Percentiles rank a stretch among this genome's conserved stretches.
phyloP scores from a whole-genome alignment of 2,888 invertebrate species.

The Catocala sponsa region DNA sequence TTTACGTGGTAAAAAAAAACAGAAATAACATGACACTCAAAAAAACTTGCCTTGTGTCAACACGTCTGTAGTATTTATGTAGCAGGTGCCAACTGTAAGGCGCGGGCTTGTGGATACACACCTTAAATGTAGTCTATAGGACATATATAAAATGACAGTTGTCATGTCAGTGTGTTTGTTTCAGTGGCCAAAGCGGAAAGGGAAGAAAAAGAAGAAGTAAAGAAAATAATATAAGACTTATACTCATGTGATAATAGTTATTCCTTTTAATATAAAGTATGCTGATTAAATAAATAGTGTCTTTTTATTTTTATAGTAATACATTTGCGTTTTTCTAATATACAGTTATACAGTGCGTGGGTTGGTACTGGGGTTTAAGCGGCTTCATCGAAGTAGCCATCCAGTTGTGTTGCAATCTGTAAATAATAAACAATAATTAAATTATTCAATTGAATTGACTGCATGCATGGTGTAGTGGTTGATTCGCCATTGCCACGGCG shows the following conservation, averaged over 20 bases:
- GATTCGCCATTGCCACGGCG: too few species aligned
- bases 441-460: too few species aligned
- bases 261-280: slow-evolving; percentile 27
- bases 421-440: slow-evolving; percentile 33
- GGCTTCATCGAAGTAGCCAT: slow-evolving; percentile 97
- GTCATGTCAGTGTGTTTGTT: slow-evolving; percentile 61
- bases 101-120: background rate
- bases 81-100: background rate
- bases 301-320: slow-evolving; percentile 25
- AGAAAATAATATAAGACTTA: slow-evolving; percentile 4
- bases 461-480: too few species aligned
- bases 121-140: background rate
- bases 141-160: background rate
- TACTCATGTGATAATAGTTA: slow-evolving; percentile 14
- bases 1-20: too few species aligned
- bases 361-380: slow-evolving; percentile 80
- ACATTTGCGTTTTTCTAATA: slow-evolving; percentile 35
- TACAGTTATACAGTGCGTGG: slow-evolving; percentile 6
- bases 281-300: slow-evolving; percentile 40
- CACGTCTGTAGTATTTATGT: too few species aligned
- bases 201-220: slow-evolving; percentile 48
- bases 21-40: too few species aligned
- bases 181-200: slow-evolving; percentile 73
- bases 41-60: too few species aligned
- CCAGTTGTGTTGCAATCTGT: slow-evolving; percentile 93